These are phyloP conservation scores for Ceryle rudis DNA, from an alignment of 2,797 vertebrate species.

Conservation along the genomic window DNA sequence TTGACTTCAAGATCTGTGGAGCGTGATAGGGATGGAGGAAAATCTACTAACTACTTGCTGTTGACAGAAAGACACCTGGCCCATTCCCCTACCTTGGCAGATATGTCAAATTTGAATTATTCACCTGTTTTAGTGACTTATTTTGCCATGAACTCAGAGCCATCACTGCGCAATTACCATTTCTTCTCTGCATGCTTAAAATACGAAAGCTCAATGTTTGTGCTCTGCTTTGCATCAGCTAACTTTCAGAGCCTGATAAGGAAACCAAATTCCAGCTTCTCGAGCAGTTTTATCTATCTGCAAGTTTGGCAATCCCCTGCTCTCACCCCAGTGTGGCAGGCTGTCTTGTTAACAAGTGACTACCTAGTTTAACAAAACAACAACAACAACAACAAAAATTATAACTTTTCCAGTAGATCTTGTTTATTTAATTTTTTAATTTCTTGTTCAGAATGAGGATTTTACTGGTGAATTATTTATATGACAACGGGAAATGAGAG, in stretches of 20 bases:
- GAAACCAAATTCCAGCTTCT: conserved; percentile 31
- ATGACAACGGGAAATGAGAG: conserved; percentile 25
- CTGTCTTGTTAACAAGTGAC: background rate
- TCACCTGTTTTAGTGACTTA: conserved; percentile 33
- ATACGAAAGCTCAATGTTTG: background rate
- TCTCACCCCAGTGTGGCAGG: background rate
- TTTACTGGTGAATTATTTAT: conserved; percentile 77
- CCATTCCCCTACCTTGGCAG: background rate
- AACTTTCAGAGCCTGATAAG: background rate
- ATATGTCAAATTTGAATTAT: background rate
- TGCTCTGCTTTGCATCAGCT: background rate
- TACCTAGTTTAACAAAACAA: background rate
- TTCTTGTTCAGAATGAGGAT: conserved; percentile 36
- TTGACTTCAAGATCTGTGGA: conserved; percentile 8
- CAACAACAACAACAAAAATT: background rate
- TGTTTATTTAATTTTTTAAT: conserved; percentile 39
- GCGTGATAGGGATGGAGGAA: background rate
- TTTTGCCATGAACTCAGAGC: conserved; percentile 16
- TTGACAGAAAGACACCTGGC: background rate
- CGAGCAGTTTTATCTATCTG: background rate
- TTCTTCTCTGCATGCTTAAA: conserved; percentile 32
- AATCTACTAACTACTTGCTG: background rate
- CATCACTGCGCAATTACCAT: background rate
- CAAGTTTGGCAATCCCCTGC: background rate
- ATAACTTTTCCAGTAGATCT: background rate